phyloP scores from a whole-genome alignment of 2,797 vertebrate species.

The Semotilus atromaculatus region DNA sequence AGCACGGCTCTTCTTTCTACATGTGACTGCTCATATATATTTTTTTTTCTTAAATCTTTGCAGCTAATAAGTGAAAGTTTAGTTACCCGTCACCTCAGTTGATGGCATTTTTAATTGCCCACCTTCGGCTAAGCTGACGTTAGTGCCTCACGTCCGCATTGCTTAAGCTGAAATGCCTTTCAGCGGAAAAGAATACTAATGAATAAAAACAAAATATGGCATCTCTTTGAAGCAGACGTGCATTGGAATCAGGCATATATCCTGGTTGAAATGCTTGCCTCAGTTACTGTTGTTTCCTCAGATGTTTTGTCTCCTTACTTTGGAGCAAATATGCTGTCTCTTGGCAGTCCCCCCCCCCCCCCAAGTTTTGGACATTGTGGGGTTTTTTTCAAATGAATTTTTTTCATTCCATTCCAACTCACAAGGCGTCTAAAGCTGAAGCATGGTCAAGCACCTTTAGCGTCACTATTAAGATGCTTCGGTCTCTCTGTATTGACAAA shows the following conservation, averaged over 20 bases:
- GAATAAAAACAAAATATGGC: neutral
- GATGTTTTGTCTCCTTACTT: neutral
- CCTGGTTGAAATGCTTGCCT: slow-evolving; percentile 62
- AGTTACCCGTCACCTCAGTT: neutral
- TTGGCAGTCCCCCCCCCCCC: slow-evolving; percentile 44
- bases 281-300: slow-evolving; percentile 58
- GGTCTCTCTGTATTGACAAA: no score
- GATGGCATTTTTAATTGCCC: slow-evolving; percentile 1
- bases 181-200: slow-evolving; percentile 3
- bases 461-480: no score
- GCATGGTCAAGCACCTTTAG: no score
- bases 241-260: slow-evolving; percentile 24
- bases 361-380: neutral
- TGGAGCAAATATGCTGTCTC: slow-evolving; percentile 51
- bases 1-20: neutral
- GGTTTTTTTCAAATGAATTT: no score
- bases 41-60: neutral
- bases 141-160: neutral
- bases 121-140: neutral
- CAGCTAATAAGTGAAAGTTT: neutral
- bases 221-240: slow-evolving; percentile 24
- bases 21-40: neutral
- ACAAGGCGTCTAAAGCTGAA: no score
- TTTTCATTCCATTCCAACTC: neutral
- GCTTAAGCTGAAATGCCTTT: slow-evolving; percentile 18